These are phyloP conservation scores for Creontiades dilutus DNA, from an alignment of 2,888 invertebrate species.

Conservation along the genomic window DNA sequence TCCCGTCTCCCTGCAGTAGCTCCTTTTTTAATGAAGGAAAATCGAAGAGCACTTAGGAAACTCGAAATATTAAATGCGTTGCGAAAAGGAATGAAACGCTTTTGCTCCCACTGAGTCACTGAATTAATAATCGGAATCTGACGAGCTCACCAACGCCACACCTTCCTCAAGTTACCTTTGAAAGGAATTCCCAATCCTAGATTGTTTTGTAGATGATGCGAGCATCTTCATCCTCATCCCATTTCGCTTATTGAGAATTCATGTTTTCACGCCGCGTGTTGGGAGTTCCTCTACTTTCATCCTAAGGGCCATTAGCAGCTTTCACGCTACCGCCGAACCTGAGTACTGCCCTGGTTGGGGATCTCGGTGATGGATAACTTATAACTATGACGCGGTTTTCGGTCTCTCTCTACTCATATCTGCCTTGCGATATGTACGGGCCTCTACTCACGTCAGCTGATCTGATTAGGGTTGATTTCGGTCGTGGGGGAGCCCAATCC, in stretches of 20 bases:
- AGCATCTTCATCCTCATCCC: neutral
- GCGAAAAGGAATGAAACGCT: slow-evolving; percentile 41
- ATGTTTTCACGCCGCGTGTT: neutral
- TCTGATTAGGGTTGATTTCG: no score
- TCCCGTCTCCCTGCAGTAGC: slow-evolving; percentile 17
- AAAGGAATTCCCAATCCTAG: neutral
- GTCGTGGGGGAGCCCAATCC: no score
- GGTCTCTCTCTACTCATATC: no score
- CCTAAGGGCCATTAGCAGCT: no score
- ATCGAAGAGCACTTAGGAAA: slow-evolving; percentile 60
- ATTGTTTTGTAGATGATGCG: slow-evolving; percentile 3
- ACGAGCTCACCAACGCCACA: slow-evolving; percentile 52
- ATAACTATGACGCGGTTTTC: no score
- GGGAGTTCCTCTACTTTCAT: no score
- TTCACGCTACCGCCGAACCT: no score
- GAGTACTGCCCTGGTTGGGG: no score
- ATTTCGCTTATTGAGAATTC: neutral
- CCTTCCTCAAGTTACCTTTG: slow-evolving; percentile 44
- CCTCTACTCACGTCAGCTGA: no score
- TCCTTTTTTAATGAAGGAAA: slow-evolving; percentile 60
- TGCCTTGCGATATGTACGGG: no score
- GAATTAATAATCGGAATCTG: slow-evolving; percentile 46
- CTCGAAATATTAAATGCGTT: slow-evolving; percentile 62
- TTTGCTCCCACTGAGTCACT: slow-evolving; percentile 36
- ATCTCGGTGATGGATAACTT: no score